Conservation (phyloP, 2,888 invertebrate genomes). For the Aradus depressus region DNA sequence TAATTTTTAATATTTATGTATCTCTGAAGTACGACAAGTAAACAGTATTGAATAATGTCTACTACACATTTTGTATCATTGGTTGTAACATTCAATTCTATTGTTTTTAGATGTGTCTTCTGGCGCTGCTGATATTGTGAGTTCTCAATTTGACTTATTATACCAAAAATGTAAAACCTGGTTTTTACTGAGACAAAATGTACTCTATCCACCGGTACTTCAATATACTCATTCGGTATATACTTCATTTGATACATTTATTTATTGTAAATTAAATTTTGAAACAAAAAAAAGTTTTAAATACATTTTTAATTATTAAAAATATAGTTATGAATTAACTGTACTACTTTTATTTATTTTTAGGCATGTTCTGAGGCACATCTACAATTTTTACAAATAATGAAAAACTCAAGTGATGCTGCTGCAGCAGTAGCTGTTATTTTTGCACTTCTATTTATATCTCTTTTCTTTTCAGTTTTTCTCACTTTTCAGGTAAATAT, state of each 20-base stretch:
- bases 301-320: too few relatives aligned
- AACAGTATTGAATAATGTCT: not conserved
- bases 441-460: conserved; percentile 66
- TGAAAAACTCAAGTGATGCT: conserved; percentile 70
- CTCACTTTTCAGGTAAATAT: conserved; percentile 62
- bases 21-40: too few relatives aligned
- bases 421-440: conserved; percentile 80
- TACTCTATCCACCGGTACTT: conserved; percentile 53
- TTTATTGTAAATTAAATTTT: not conserved
- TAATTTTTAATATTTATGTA: too few relatives aligned
- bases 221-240: conserved; percentile 59
- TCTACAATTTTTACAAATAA: conserved; percentile 34
- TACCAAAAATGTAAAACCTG: conserved; percentile 40
- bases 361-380: too few relatives aligned
- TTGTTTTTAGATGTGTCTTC: conserved; percentile 33
- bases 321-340: too few relatives aligned
- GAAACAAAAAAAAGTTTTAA: not conserved
- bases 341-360: too few relatives aligned
- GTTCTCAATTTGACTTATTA: conserved; percentile 28
- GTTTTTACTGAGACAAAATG: conserved; percentile 52
- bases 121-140: conserved; percentile 34
- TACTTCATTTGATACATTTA: not conserved
- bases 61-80: not conserved
- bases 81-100: not conserved
- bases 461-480: conserved; percentile 68